Conservation (phyloP, 2,797 vertebrate species). For the Chloroceryle amazona region DNA sequence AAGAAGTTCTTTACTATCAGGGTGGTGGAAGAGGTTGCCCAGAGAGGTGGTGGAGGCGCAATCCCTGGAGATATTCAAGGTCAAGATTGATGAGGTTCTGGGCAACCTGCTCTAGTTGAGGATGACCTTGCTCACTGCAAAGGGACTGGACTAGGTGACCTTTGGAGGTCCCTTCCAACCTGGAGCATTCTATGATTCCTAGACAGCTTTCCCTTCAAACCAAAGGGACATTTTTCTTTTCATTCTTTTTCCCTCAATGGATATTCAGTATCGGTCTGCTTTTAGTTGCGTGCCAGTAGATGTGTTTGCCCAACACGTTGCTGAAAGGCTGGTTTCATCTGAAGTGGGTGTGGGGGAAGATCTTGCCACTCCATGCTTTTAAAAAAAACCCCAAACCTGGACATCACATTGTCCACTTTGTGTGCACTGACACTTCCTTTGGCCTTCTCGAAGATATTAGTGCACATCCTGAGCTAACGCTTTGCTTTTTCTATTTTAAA, state of each 20-base stretch:
- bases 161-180: too few relatives aligned
- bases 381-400: background rate
- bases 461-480: background rate
- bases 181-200: background rate
- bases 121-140: too few relatives aligned
- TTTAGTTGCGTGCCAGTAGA: background rate
- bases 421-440: background rate
- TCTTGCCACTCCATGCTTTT: background rate
- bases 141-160: too few relatives aligned
- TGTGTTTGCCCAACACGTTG: accelerated
- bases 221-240: background rate
- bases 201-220: background rate
- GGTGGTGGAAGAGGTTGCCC: too few relatives aligned
- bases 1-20: too few relatives aligned
- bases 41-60: too few relatives aligned
- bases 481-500: conserved; percentile 50
- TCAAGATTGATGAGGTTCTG: too few relatives aligned
- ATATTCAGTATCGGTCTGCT: accelerated
- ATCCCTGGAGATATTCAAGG: too few relatives aligned
- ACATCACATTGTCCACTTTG: background rate
- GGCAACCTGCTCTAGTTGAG: too few relatives aligned
- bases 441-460: background rate
- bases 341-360: background rate
- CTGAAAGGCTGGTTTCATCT: background rate
- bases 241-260: background rate